These are phyloP conservation scores for Babylonia areolata DNA, from an alignment of 1,140 invertebrate species.

Conservation along the genomic window DNA sequence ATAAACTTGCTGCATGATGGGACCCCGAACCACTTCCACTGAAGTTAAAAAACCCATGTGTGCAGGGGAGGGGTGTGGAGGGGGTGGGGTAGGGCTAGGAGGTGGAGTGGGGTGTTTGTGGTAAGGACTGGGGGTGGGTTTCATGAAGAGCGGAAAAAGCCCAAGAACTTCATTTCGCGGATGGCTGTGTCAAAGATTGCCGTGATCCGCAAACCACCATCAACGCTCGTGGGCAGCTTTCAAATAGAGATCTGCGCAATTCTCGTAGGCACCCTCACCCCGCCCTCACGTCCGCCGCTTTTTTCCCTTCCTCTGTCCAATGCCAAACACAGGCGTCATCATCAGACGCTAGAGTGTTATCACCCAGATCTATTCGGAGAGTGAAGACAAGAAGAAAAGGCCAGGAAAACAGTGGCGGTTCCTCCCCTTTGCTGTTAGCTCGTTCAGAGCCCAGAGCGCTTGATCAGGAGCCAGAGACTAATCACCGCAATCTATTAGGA, in stretches of 20 bases:
- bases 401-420: not conserved
- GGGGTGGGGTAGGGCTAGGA: not conserved
- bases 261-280: not conserved
- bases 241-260: not conserved
- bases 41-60: not conserved
- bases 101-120: not conserved
- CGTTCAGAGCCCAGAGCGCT: not conserved
- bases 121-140: not conserved
- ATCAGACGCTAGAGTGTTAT: slow-evolving; percentile 6
- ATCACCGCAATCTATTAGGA: slow-evolving; percentile 40
- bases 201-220: not conserved
- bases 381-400: not conserved
- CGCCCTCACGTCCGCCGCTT: too few relatives aligned
- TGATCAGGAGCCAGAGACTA: not conserved
- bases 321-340: not conserved
- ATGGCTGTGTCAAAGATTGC: not conserved
- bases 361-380: slow-evolving; percentile 24
- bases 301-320: not conserved
- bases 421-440: slow-evolving; percentile 4
- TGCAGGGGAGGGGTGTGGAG: not conserved
- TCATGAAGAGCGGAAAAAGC: not conserved
- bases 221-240: not conserved
- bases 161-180: slow-evolving; percentile 11
- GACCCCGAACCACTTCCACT: not conserved
- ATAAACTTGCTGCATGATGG: not conserved